Evolutionary conservation across 2,113 vertebrate species (phyloP).

Genomic region (Maylandia zebra): DNA sequence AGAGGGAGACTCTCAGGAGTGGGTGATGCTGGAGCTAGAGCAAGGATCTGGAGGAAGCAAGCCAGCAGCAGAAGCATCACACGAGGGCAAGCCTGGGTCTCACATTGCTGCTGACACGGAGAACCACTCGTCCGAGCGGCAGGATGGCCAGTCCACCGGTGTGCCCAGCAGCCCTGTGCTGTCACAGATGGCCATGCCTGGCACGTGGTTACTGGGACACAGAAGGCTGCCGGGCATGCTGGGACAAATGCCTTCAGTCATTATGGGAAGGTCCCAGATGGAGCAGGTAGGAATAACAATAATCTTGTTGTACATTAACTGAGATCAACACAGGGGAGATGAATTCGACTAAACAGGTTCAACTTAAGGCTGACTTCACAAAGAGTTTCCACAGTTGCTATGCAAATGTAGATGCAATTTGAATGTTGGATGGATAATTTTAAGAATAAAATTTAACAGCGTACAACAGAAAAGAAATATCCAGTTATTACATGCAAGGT

Average conservation of each 20-base stretch:
- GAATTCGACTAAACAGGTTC: not conserved
- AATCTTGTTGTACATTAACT: not conserved
- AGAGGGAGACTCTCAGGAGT: conserved; percentile 92
- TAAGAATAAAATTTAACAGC: not conserved
- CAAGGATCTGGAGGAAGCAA: conserved; percentile 76
- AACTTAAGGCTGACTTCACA: not conserved
- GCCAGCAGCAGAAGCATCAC: conserved; percentile 68
- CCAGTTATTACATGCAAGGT: not conserved
- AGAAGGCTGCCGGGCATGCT: conserved; percentile 81
- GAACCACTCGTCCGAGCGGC: conserved; percentile 18
- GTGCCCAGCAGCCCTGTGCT: conserved; percentile 72
- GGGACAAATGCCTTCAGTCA: conserved; percentile 75
- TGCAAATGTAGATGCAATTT: not conserved
- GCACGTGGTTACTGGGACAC: conserved; percentile 72
- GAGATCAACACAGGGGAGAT: not conserved
- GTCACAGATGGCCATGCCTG: conserved; percentile 68
- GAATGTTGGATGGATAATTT: not conserved
- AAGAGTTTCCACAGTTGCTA: not conserved
- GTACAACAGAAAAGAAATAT: not conserved
- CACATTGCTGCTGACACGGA: not conserved
- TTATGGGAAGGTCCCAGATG: conserved; percentile 78
- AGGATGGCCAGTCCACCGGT: conserved; percentile 61
- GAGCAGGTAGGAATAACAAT: conserved; percentile 75
- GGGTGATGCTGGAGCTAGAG: conserved; percentile 95
- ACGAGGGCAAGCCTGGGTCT: conserved; percentile 64